Percentiles rank a stretch among this genome's conserved stretches.
phyloP scores from a whole-genome alignment of 2,888 invertebrate genomes.

The Clusia tigrina region DNA sequence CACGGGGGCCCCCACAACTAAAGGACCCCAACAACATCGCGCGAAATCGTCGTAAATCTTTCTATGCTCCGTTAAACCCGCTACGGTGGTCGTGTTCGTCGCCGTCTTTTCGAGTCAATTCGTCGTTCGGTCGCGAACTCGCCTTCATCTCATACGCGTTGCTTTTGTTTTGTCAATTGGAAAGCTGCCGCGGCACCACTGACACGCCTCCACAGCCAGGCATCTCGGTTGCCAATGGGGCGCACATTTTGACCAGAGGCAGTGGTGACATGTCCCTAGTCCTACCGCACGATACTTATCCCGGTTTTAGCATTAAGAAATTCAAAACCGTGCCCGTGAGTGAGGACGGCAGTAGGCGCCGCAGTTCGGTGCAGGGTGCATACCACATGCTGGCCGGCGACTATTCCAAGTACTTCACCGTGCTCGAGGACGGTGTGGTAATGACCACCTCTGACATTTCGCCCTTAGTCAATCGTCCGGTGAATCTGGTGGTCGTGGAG shows the following conservation, averaged over 20 bases:
- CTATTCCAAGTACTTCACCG: slow-evolving; percentile 85
- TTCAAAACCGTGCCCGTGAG: slow-evolving; percentile 67
- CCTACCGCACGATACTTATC: slow-evolving; percentile 88
- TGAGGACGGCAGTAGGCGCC: slow-evolving; percentile 26
- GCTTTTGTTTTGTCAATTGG: slow-evolving; percentile 22
- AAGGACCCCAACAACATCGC: background rate
- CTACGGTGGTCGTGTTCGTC: background rate
- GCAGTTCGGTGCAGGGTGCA: slow-evolving; percentile 55
- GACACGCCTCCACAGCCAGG: slow-evolving; percentile 32
- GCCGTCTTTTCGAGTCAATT: slow-evolving; percentile 23
- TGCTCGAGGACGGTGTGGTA: slow-evolving; percentile 85
- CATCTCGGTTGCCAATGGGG: slow-evolving; percentile 54
- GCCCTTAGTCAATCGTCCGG: slow-evolving; percentile 81
- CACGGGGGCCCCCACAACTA: slow-evolving; percentile 17
- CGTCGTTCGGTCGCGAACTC: background rate
- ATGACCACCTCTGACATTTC: slow-evolving; percentile 90
- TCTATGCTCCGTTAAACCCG: slow-evolving; percentile 3
- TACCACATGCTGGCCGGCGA: slow-evolving; percentile 80
- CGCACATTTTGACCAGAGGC: slow-evolving; percentile 54
- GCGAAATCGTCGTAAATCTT: slow-evolving; percentile 27
- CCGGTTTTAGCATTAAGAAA: slow-evolving; percentile 86
- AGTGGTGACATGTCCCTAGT: slow-evolving; percentile 66
- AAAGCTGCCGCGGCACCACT: background rate
- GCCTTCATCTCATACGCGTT: background rate
- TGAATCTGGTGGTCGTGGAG: slow-evolving; percentile 82